These are phyloP conservation scores for Jaculus jaculus DNA, from an alignment of 2,113 vertebrate species.

Conservation along the genomic window DNA sequence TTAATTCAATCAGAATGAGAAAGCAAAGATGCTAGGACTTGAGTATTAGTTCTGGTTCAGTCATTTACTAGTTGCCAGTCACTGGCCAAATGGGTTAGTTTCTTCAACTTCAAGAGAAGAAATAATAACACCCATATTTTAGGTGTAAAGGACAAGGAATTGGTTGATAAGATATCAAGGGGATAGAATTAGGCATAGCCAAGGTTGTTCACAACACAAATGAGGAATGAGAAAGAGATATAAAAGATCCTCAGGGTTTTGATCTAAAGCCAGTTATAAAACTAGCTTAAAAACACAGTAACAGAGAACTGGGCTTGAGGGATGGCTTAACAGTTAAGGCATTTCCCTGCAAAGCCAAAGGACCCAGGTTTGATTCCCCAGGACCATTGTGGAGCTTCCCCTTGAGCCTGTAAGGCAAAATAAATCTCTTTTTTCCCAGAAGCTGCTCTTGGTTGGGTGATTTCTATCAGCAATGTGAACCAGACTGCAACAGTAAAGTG, in stretches of 20 bases:
- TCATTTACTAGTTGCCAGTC: slow-evolving; percentile 33
- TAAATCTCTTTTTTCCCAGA: too few species aligned
- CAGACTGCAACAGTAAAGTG: too few species aligned
- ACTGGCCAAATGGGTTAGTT: neutral
- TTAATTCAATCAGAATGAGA: slow-evolving; percentile 6
- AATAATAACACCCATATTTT: neutral
- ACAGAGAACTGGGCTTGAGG: too few species aligned
- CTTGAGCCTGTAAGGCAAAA: too few species aligned
- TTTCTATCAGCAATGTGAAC: too few species aligned
- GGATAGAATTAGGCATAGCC: neutral
- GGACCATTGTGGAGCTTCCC: too few species aligned
- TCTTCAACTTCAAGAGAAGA: neutral
- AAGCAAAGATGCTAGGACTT: slow-evolving; percentile 25
- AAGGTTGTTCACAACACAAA: neutral
- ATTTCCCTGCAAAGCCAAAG: too few species aligned
- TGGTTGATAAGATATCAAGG: neutral
- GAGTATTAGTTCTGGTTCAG: slow-evolving; percentile 21
- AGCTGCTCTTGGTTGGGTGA: too few species aligned
- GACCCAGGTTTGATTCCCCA: too few species aligned
- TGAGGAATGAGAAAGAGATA: neutral
- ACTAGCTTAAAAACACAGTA: neutral
- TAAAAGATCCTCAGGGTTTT: neutral
- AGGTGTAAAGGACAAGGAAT: neutral
- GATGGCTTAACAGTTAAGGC: too few species aligned
- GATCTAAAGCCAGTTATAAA: neutral